Conservation (phyloP, 2,888 invertebrate genomes). For the Fissipunctia ypsillon region DNA sequence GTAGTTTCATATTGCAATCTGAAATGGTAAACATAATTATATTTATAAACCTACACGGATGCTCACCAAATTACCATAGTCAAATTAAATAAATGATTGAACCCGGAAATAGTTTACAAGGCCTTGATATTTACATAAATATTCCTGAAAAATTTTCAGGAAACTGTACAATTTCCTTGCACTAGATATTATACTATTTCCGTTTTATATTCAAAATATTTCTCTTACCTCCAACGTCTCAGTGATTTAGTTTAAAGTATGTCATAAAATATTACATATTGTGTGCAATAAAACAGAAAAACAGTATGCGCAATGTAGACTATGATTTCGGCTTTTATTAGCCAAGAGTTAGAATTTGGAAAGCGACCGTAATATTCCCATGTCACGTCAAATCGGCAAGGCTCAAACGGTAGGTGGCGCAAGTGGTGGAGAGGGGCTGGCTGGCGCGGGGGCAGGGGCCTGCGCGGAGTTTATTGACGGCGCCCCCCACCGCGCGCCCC, state of each 20-base stretch:
- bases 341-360: constrained; percentile 64
- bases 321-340: constrained; percentile 50
- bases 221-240: background rate
- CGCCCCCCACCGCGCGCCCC: constrained; percentile 83
- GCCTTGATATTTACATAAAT: constrained; percentile 4
- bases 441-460: constrained; percentile 84
- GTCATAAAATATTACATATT: constrained; percentile 17
- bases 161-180: background rate
- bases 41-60: background rate
- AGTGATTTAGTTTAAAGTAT: constrained; percentile 2
- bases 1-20: background rate
- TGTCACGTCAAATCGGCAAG: constrained; percentile 76
- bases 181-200: constrained; percentile 6
- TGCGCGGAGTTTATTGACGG: constrained; percentile 90
- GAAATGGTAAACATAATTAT: background rate
- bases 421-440: constrained; percentile 66
- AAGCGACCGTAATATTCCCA: constrained; percentile 72
- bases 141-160: background rate
- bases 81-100: constrained; percentile 9
- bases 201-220: background rate
- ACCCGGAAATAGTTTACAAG: constrained; percentile 18
- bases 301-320: constrained; percentile 28
- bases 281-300: constrained; percentile 27
- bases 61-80: background rate
- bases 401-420: constrained; percentile 73